Base-by-base conservation (phyloP, 2,888 invertebrate genomes). In the Lasioglossum marginatum region DNA sequence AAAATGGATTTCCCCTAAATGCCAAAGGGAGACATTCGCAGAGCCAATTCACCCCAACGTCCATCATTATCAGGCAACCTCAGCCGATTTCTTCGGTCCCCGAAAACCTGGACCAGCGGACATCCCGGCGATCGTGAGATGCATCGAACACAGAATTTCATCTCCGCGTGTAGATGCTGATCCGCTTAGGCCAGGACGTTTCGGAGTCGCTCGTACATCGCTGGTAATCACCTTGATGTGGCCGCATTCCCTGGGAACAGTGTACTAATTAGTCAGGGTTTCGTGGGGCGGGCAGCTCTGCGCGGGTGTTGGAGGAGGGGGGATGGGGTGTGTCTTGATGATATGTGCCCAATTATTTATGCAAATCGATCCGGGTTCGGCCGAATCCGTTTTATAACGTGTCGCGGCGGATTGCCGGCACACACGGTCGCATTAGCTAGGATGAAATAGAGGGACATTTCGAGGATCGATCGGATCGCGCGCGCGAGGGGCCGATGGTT, bases 341-440 rank as follows among this genome's bases (percentile, higher is more conserved):
- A 90, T 90, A 87, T 82, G 88, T 79, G 76, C 72, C 83, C 85
- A 89, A 90, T 90, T 89, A 89, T 90, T 89, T 90, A 90, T 90
- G 90, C 89, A 90, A 88, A 90, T 85, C 90, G 81, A 88, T 86
- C 85, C 72, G 14, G 80, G 82, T 72, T 27, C 77, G 70, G 37
- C 31, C 60, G 81, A 40, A 82, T 82, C 86, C 85, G 86, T 90
- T 90, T 90, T 90, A 89, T 89, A 89, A 86, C 75, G 78, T 14
- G 70, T 72, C 63, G 83, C 81, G 37, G 70, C 40, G 40, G 70
- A 5, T 37, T n/a, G 70, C 70, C 70, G 83, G 60, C 40, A 31
- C 57, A 57, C 57, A 57, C 6, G 27, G 43, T 37, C 34, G 77
- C 90, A 90, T 91, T 91, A 91, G 89, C 91, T 88, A 91, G 88